These are phyloP conservation scores for Planiliza haematocheilus DNA, from an alignment of 2,113 vertebrate species.

Conservation along the genomic window DNA sequence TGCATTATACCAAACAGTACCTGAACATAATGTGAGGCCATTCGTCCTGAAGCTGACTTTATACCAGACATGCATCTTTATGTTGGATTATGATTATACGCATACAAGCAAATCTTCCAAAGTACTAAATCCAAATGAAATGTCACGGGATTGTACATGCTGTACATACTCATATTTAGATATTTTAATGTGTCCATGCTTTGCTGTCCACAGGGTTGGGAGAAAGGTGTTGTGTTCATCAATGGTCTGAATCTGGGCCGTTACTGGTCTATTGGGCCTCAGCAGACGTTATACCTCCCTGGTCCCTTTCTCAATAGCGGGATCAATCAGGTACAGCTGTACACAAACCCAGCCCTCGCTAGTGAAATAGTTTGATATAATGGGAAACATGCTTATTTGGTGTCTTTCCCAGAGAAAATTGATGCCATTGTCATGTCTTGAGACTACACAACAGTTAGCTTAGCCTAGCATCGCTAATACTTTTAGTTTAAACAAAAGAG, in stretches of 20 bases:
- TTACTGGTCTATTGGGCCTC: slow-evolving; percentile 96
- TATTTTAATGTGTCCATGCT: neutral
- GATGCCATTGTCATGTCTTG: too few relatives aligned
- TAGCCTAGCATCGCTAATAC: neutral
- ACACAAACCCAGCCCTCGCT: neutral
- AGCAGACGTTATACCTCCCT: slow-evolving; percentile 93
- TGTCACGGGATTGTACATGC: too few relatives aligned
- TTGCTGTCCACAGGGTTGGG: slow-evolving; percentile 87
- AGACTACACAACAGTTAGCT: neutral
- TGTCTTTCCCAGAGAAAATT: too few relatives aligned
- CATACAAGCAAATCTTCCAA: too few relatives aligned
- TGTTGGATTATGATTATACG: too few relatives aligned
- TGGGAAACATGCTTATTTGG: too few relatives aligned
- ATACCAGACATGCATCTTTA: too few relatives aligned
- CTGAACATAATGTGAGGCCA: too few relatives aligned
- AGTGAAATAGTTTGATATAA: neutral
- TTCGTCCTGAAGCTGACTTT: too few relatives aligned
- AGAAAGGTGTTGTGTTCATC: slow-evolving; percentile 93
- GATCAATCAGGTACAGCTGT: slow-evolving; percentile 87
- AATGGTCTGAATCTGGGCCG: slow-evolving; percentile 93
- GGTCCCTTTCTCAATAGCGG: slow-evolving; percentile 89
- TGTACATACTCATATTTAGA: neutral
- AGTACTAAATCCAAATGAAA: too few relatives aligned
- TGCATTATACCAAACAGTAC: too few relatives aligned
- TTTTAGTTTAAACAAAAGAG: neutral